Conservation (phyloP, 2,888 invertebrate species). For the Drosophila suboccidentalis region DNA sequence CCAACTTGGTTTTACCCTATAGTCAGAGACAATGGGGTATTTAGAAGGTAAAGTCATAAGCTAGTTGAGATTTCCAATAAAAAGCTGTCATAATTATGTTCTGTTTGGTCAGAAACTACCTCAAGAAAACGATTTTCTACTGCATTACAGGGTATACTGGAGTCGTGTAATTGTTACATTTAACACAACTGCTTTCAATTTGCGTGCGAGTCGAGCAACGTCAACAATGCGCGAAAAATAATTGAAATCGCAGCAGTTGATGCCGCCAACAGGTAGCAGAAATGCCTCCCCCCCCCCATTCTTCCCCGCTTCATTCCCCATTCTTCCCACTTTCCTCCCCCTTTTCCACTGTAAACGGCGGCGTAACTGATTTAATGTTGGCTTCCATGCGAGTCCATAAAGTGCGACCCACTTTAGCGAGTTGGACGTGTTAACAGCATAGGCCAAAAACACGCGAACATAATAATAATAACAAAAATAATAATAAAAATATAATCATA, state of each 20-base stretch:
- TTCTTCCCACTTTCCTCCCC: no score
- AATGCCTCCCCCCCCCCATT: background rate
- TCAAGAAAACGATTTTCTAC: background rate
- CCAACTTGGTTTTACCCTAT: background rate
- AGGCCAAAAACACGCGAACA: background rate
- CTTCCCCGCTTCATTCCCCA: background rate
- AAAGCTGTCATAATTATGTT: no score
- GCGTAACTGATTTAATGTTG: slow-evolving; percentile 8
- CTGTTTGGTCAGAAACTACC: no score
- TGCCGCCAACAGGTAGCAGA: slow-evolving; percentile 41
- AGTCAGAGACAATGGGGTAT: background rate
- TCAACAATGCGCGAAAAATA: slow-evolving; percentile 67
- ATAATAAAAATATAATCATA: slow-evolving; percentile 23
- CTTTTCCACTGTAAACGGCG: background rate
- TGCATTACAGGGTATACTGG: background rate
- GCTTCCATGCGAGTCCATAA: slow-evolving; percentile 15
- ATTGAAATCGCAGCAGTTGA: slow-evolving; percentile 65
- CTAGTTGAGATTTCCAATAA: background rate
- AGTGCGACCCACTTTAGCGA: slow-evolving; percentile 19
- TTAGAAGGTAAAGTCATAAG: background rate
- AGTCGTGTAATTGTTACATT: slow-evolving; percentile 3
- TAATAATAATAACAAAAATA: slow-evolving; percentile 22
- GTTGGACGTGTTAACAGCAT: slow-evolving; percentile 19
- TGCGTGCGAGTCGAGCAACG: slow-evolving; percentile 51
- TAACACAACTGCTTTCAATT: slow-evolving; percentile 45